These are phyloP conservation scores for Zaprionus bogoriensis DNA, from an alignment of 2,888 invertebrate genomes.

Conservation along the genomic window DNA sequence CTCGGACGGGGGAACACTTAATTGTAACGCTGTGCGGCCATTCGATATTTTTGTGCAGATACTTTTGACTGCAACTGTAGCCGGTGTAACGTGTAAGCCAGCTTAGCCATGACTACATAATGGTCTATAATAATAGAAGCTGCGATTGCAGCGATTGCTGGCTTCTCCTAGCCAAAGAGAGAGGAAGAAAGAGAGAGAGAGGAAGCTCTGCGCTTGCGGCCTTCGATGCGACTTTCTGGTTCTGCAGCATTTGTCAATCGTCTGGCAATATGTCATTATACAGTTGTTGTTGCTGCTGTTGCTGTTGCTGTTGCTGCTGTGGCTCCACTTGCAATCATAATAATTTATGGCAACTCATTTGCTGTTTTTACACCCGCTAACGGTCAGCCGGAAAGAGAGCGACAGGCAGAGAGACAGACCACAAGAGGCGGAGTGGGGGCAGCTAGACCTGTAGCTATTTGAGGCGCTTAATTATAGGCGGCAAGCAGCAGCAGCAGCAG, in stretches of 20 bases:
- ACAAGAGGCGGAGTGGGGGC: neutral
- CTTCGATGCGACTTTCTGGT: constrained; percentile 31
- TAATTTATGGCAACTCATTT: constrained; percentile 80
- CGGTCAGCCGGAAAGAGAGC: constrained; percentile 4
- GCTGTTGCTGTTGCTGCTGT: constrained; percentile 12
- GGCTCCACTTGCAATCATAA: constrained; percentile 75
- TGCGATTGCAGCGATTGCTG: no score
- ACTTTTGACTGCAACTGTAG: neutral
- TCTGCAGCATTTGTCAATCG: constrained; percentile 67
- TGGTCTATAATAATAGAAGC: constrained; percentile 23
- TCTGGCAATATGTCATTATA: constrained; percentile 80
- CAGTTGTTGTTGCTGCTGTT: constrained; percentile 68
- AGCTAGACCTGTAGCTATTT: constrained; percentile 27
- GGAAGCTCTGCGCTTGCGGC: no score
- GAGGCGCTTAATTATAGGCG: constrained; percentile 52
- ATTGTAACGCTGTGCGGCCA: no score
- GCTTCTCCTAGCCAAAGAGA: no score
- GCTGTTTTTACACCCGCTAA: constrained; percentile 58
- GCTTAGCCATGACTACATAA: constrained; percentile 2
- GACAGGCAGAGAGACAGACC: neutral
- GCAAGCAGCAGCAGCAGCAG: constrained; percentile 10
- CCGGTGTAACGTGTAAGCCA: no score
- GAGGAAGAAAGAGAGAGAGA: no score
- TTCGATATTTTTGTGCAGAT: neutral
- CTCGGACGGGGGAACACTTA: no score